A percentile compares a stretch with the other conserved stretches of the same genome.
Evolutionary conservation across 1,140 invertebrate species (phyloP).

Genomic region (Adoxophyes honmai): DNA sequence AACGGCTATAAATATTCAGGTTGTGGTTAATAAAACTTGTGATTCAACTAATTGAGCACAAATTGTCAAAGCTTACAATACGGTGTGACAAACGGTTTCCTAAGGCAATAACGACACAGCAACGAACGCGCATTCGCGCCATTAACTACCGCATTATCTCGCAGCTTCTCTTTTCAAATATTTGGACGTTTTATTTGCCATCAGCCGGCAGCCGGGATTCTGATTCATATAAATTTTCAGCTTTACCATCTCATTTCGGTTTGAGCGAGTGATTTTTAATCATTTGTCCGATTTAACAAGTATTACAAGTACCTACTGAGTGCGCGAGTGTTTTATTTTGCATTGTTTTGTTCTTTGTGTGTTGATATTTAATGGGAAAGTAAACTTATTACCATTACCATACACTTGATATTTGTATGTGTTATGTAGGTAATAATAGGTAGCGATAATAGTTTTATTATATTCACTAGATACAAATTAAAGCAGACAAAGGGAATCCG

Average conservation of each 20-base stretch:
- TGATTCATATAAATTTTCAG: not conserved
- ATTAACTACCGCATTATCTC: conserved; percentile 58
- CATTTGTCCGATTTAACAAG: not conserved
- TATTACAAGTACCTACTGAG: not conserved
- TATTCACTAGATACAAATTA: too few relatives aligned
- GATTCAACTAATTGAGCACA: too few relatives aligned
- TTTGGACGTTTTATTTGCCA: conserved; percentile 37
- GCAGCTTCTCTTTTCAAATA: conserved; percentile 42
- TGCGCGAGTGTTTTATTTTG: not conserved
- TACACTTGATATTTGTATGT: too few relatives aligned
- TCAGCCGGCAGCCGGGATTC: not conserved
- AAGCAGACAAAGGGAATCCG: too few relatives aligned
- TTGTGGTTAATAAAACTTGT: too few relatives aligned
- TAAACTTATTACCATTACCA: too few relatives aligned
- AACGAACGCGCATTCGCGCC: conserved; percentile 38
- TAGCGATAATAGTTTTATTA: too few relatives aligned
- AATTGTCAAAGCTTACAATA: conserved; percentile 24
- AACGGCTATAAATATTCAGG: too few relatives aligned
- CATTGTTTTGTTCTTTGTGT: not conserved
- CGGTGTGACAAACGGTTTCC: conserved; percentile 24
- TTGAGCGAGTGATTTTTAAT: not conserved
- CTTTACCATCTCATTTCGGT: not conserved
- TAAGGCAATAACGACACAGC: conserved; percentile 41
- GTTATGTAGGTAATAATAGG: too few relatives aligned
- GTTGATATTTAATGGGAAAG: too few relatives aligned